Base-by-base conservation (phyloP, 2,797 vertebrate species). In the Dipus sagitta region DNA sequence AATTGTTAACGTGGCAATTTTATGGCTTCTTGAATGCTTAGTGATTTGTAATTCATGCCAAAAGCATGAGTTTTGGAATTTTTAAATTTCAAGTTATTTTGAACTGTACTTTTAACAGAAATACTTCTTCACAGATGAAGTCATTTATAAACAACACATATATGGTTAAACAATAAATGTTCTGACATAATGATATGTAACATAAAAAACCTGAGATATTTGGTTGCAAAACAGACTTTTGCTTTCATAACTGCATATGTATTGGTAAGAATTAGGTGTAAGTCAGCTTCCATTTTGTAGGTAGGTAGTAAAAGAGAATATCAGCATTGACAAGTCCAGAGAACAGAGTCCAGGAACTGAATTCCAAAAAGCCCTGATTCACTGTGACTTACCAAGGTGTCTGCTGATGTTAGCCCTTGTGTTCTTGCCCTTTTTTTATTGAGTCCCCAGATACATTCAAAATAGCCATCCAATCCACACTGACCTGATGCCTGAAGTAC, bases 11-110 rank as follows among this genome's bases (percentile, higher is more conserved):
- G 54, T 58, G 86, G 26, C 78, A 67, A 72, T 88, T 93, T 92
- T 77, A 47, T 42, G 70, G 72, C 24, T 30, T 88, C 6, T 67
- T 86, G 24, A 85, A 91, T 78, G 30, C 6, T 34, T 28, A 88
- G 23, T 67, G 84, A 70, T 82, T 87, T 71, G 24, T 23, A 60
- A 75, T 72, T 68, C 60, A 77, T 81, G 15, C 6, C 30, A 87
- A 52, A 74, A 60, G 20, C 21, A 60, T 54, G 14, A 87, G 62
- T 71, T 94, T 94, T 86, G 64, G n/a, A 74, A 87, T 75, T 93
- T 87, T 93, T 80, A 3, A 47, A 87, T 75, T 88, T 79, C 47
- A 12, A 80, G 75, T 62, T 90, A 38, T 62, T 94, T 78, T 42
- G 42, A 95, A 90, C 17, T 75, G 28, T 6, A 79, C 21, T 2